These are phyloP conservation scores for Rhegmatorhina hoffmannsi DNA, from an alignment of 2,113 vertebrate genomes.

Conservation along the genomic window DNA sequence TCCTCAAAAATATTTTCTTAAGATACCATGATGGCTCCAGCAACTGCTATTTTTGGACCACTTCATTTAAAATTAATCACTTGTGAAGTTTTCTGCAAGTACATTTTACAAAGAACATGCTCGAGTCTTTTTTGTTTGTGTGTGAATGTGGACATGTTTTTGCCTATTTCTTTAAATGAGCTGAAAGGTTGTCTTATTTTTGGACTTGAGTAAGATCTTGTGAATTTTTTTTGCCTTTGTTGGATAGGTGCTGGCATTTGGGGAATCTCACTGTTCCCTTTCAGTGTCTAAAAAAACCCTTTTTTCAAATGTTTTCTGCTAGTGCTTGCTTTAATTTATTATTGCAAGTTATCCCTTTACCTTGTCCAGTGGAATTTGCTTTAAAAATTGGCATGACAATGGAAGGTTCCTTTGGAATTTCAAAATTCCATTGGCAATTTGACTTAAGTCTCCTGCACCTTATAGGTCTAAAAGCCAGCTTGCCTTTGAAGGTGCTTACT, in stretches of 20 bases:
- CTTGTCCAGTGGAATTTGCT: not conserved
- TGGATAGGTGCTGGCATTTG: not conserved
- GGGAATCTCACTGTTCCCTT: not conserved
- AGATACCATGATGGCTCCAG: not conserved
- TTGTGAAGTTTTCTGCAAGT: not conserved
- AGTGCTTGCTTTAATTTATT: not conserved
- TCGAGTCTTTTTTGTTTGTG: not conserved
- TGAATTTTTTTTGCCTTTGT: not conserved
- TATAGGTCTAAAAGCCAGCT: not conserved
- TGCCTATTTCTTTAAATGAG: not conserved
- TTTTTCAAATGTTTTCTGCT: not conserved
- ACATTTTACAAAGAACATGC: not conserved
- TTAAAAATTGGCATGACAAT: not conserved
- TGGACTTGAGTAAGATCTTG: not conserved
- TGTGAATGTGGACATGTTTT: not conserved
- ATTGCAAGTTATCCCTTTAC: not conserved
- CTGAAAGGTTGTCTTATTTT: not conserved
- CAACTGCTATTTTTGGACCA: not conserved
- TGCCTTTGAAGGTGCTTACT: not conserved
- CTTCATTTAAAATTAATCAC: slow-evolving; percentile 9
- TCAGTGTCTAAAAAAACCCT: not conserved
- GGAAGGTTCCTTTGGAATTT: not conserved
- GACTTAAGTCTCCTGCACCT: not conserved
- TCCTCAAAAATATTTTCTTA: not conserved
- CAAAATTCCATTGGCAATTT: not conserved